Evolutionary conservation across 1,140 invertebrate genomes (phyloP).

Genomic region (Calephelis virginiensis): DNA sequence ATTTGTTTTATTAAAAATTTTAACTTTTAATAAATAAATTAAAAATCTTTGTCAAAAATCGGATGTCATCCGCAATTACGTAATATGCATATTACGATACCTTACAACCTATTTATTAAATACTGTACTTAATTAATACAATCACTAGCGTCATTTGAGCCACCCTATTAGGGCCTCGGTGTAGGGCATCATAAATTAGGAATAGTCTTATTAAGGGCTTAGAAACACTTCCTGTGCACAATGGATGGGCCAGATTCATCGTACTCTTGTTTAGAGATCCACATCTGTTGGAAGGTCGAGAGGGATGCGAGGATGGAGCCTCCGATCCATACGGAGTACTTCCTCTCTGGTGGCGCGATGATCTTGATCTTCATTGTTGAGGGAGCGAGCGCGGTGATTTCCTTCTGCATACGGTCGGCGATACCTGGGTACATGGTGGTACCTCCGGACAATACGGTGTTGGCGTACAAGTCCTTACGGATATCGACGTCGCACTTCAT

Average conservation of each 20-base stretch:
- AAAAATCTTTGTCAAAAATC: constrained; percentile 70
- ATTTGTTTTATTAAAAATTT: constrained; percentile 70
- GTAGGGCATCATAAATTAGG: constrained; percentile 68
- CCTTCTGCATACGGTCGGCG: constrained; percentile 91
- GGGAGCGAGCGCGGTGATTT: constrained; percentile 92
- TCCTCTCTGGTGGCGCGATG: constrained; percentile 91
- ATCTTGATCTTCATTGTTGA: constrained; percentile 96
- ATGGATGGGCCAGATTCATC: constrained; percentile 92
- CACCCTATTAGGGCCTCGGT: constrained; percentile 55
- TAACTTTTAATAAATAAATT: constrained; percentile 73
- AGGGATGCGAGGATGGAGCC: constrained; percentile 93
- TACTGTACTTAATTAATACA: constrained; percentile 69
- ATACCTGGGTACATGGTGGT: constrained; percentile 96
- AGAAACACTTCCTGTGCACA: constrained; percentile 93
- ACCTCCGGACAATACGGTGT: constrained; percentile 93
- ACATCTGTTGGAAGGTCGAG: constrained; percentile 96
- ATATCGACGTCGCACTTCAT: constrained; percentile 96
- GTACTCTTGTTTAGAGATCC: constrained; percentile 94
- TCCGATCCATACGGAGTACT: constrained; percentile 92
- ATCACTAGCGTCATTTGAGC: constrained; percentile 76
- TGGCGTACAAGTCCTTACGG: constrained; percentile 95
- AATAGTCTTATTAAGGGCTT: constrained; percentile 77
- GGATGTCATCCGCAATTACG: constrained; percentile 47
- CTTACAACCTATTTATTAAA: constrained; percentile 71
- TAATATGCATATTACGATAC: constrained; percentile 78